Base-by-base conservation (phyloP, 1,140 invertebrate species). In the Watersipora subatra region DNA sequence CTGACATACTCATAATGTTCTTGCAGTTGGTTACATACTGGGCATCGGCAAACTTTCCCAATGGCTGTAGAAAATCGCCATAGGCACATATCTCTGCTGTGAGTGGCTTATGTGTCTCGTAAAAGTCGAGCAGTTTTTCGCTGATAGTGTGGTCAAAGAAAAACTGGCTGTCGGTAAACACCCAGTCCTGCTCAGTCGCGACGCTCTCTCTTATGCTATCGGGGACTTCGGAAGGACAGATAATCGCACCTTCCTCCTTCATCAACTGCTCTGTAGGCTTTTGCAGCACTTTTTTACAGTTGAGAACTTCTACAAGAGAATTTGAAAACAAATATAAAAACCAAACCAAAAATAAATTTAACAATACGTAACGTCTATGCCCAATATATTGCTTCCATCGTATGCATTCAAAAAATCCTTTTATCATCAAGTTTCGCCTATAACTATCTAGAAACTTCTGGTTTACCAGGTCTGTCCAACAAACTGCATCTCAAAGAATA, bases 11-110 rank as follows among this genome's bases (percentile, higher is more conserved):
- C 2, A 68, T 73, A 2, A 78, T 73, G 73, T 76, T 80, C 15
- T 68, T 69, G 2, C 67, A 69, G 55, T 74, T 69, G 17, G 73
- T 63, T 7, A 75, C 73, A 64, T 79, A 80, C 17, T 71, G 71
- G 25, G 66, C 65, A 2, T 68, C 73, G 15, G 80, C 69, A 30
- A 66, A 62, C 24, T 69, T 68, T 1, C 82, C 82, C 2, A 83
- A 68, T 2, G 79, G 73, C 66, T 81, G 80, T 17, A 83, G 66
- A 68, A 83, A 83, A 68, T 83, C 81, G 15, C 80, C 78, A 71
- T 83, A 83, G n/a, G 78, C 79, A 75, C 81, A 80, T 58, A 83
- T 76, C 73, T 83, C 82, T 71, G 75, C 76, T 17, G 66, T 67
- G n/a, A 81, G 61, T 15, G 72, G 69, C 26, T 74, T 69, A 57